Conservation (phyloP, 1,140 invertebrate species). For the Delia radicum region DNA sequence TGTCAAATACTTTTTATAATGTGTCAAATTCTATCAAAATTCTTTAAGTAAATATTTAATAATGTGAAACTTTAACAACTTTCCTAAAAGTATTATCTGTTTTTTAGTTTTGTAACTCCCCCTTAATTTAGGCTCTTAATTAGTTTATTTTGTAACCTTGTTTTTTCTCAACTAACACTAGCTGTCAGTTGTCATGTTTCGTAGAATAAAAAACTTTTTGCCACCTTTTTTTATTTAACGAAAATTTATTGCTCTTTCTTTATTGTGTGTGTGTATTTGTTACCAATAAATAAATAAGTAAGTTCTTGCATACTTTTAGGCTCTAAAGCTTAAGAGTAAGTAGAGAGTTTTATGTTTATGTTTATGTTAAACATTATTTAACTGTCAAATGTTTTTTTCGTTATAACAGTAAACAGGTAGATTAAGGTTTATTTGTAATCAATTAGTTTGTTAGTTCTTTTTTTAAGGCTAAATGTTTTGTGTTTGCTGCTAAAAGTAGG, state of each 20-base stretch:
- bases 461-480: not conserved
- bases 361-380: not conserved
- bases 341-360: not conserved
- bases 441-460: not conserved
- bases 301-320: not conserved
- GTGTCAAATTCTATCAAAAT: not conserved
- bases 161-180: no score
- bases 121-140: not conserved
- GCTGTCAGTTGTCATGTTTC: not conserved
- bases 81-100: not conserved
- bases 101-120: no score
- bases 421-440: not conserved
- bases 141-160: no score
- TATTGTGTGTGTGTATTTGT: not conserved
- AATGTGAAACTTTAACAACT: not conserved
- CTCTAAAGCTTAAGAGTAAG: not conserved
- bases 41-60: no score
- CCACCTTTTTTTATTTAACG: not conserved
- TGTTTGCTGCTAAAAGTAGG: not conserved
- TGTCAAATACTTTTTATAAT: not conserved
- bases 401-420: not conserved
- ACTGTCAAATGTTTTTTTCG: not conserved
- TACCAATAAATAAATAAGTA: not conserved
- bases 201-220: not conserved
- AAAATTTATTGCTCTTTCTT: not conserved